Evolutionary conservation across 2,797 vertebrate species (phyloP).

Genomic region (Sebastiscus tertius): DNA sequence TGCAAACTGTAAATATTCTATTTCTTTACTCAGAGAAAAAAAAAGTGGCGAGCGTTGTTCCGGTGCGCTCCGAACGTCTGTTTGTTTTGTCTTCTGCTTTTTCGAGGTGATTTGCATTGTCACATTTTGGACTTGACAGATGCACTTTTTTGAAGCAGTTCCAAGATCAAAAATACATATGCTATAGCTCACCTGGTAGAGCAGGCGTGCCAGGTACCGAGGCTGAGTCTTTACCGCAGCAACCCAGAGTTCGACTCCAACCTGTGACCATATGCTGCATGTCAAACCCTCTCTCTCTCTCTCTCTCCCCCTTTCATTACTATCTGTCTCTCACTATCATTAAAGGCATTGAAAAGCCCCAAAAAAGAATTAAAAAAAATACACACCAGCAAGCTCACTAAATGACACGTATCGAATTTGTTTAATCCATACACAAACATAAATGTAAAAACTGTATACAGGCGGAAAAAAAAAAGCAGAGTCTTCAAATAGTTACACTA

Average conservation of each 20-base stretch:
- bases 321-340: too few relatives aligned
- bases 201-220: too few relatives aligned
- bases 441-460: not conserved
- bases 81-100: not conserved
- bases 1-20: not conserved
- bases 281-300: too few relatives aligned
- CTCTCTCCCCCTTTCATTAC: too few relatives aligned
- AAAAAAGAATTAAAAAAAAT: not conserved
- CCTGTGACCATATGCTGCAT: too few relatives aligned
- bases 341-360: too few relatives aligned
- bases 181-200: too few relatives aligned
- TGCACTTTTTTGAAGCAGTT: too few relatives aligned
- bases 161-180: too few relatives aligned
- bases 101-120: not conserved
- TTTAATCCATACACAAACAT: not conserved
- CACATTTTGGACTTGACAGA: not conserved
- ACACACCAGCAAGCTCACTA: not conserved
- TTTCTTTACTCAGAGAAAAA: not conserved
- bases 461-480: not conserved
- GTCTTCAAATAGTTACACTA: not conserved
- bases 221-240: too few relatives aligned
- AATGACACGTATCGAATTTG: not conserved
- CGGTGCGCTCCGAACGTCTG: not conserved
- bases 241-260: too few relatives aligned
- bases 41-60: not conserved